Conservation (phyloP, 2,888 invertebrate genomes). For the Eremobia ochroleuca region DNA sequence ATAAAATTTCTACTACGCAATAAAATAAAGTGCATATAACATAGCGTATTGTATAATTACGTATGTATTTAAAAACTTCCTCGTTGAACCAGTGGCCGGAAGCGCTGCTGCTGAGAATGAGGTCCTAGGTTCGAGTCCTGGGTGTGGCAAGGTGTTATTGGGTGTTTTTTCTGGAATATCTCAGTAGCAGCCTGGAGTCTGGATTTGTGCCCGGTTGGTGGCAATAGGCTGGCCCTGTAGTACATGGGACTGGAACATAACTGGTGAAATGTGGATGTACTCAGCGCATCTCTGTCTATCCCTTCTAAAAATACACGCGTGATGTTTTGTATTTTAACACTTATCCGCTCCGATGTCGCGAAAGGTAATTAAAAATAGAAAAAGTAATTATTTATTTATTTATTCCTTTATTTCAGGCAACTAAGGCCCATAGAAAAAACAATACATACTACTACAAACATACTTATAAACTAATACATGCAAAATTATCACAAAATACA, state of each 20-base stretch:
- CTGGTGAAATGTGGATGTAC: not conserved
- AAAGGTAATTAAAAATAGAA: too few species aligned
- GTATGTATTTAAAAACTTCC: not conserved
- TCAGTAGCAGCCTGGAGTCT: not conserved
- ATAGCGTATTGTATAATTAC: not conserved
- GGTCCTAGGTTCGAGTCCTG: not conserved
- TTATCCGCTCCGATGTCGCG: too few species aligned
- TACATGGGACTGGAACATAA: not conserved
- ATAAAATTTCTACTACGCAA: not conserved
- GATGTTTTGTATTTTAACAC: not conserved
- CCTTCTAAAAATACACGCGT: not conserved
- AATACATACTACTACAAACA: too few species aligned
- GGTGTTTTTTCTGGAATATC: too few species aligned
- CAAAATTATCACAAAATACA: too few species aligned
- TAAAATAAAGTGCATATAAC: not conserved
- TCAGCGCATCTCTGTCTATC: not conserved
- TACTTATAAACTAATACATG: too few species aligned
- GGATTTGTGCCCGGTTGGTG: not conserved
- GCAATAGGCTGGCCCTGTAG: not conserved
- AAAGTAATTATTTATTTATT: too few species aligned
- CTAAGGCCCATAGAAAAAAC: too few species aligned
- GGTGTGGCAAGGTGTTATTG: too few species aligned
- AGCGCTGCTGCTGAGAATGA: not conserved
- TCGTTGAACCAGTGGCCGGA: not conserved
- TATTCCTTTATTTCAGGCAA: too few species aligned